Evolutionary conservation across 2,113 vertebrate genomes (phyloP).

Genomic region (Patagioenas fasciata): DNA sequence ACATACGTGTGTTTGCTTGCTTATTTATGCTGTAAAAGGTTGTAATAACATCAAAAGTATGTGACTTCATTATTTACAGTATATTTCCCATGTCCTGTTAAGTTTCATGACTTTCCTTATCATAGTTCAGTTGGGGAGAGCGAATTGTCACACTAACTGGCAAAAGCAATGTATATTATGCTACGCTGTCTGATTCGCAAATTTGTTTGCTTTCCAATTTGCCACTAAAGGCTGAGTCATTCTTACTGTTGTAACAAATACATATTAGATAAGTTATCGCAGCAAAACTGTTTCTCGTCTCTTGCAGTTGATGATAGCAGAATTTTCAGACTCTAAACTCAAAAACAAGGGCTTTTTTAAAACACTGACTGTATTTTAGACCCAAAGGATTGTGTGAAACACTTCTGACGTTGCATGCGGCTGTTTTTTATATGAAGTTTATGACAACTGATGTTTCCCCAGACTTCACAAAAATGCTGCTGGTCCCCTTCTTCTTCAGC

Average conservation of each 20-base stretch:
- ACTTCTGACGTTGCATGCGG: background rate
- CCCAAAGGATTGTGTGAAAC: background rate
- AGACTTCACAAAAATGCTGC: background rate
- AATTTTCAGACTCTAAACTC: background rate
- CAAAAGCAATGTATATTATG: background rate
- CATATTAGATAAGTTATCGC: background rate
- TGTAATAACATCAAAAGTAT: background rate
- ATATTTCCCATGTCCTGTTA: background rate
- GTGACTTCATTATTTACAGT: background rate
- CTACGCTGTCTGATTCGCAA: fast-evolving
- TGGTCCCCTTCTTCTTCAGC: background rate
- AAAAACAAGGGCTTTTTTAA: background rate
- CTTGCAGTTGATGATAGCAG: background rate
- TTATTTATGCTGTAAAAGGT: background rate
- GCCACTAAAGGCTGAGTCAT: constrained; percentile 14
- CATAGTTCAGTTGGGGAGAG: background rate
- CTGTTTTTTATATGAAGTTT: background rate
- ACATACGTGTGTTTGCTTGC: background rate
- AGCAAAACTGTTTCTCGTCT: background rate
- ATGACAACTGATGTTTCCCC: background rate
- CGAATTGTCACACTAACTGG: background rate
- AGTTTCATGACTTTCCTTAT: background rate
- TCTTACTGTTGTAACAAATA: constrained; percentile 34
- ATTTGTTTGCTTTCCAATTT: constrained; percentile 39
- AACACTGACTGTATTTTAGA: background rate